Evolutionary conservation across 2,113 vertebrate genomes (phyloP).

Genomic region (Mastomys natalensis): DNA sequence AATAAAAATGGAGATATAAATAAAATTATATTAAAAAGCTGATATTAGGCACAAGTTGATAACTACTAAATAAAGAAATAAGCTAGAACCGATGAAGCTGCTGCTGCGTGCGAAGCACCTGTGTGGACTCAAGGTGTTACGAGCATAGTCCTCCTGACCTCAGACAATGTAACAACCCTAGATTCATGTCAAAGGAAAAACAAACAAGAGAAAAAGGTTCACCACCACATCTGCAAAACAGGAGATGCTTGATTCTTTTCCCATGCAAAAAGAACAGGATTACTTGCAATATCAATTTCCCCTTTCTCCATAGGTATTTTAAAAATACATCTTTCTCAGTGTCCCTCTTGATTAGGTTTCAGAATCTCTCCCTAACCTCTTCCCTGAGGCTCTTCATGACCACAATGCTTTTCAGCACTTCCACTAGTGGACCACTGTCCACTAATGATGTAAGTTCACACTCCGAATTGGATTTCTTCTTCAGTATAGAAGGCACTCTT

Average conservation of each 20-base stretch:
- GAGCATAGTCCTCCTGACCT: neutral
- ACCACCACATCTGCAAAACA: neutral
- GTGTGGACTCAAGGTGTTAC: neutral
- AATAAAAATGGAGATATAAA: neutral
- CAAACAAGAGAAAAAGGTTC: neutral
- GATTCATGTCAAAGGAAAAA: neutral
- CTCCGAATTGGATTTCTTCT: neutral
- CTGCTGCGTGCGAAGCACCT: neutral
- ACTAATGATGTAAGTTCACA: neutral
- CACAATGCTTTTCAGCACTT: neutral
- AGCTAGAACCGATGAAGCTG: neutral
- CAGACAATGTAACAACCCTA: neutral
- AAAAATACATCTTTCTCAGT: neutral
- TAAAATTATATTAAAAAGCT: neutral
- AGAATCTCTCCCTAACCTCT: neutral
- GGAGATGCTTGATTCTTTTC: neutral
- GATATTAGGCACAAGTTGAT: neutral
- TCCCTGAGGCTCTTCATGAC: neutral
- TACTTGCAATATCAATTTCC: neutral
- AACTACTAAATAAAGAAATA: neutral
- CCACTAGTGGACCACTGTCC: neutral
- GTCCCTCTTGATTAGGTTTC: neutral
- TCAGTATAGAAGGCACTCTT: neutral
- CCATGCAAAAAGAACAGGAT: neutral
- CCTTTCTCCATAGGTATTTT: neutral